Conservation (phyloP, 1,140 invertebrate genomes). For the Carposina sasakii region DNA sequence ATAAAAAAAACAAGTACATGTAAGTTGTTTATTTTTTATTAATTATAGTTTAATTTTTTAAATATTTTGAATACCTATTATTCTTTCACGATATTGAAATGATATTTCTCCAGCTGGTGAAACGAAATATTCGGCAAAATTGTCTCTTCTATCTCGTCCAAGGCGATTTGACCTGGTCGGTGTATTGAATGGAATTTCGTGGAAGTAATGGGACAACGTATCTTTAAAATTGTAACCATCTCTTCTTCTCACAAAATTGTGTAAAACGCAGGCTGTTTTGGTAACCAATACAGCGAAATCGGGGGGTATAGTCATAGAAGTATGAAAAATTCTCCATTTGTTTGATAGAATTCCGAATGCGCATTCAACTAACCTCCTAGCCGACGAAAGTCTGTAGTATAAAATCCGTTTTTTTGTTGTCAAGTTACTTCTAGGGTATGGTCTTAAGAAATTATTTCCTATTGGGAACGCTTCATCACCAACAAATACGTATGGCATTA, state of each 20-base stretch:
- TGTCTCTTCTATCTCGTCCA: not conserved
- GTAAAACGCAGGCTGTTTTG: constrained; percentile 28
- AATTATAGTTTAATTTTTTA: not conserved
- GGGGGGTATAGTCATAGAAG: constrained; percentile 18
- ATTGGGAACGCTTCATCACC: constrained; percentile 68
- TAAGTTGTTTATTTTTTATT: not conserved
- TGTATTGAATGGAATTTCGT: not conserved
- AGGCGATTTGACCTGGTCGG: not conserved
- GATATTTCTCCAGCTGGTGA: constrained; percentile 6
- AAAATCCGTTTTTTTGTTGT: constrained; percentile 39
- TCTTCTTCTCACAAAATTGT: constrained; percentile 25
- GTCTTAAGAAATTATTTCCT: constrained; percentile 40
- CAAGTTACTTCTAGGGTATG: constrained; percentile 28
- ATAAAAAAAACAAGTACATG: not conserved
- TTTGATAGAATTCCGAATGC: constrained; percentile 69
- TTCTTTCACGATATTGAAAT: constrained; percentile 5
- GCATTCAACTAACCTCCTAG: constrained; percentile 50
- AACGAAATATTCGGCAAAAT: constrained; percentile 11
- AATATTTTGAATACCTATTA: not conserved
- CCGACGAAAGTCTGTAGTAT: constrained; percentile 58
- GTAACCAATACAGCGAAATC: constrained; percentile 22
- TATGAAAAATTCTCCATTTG: constrained; percentile 30
- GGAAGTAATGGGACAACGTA: constrained; percentile 10
- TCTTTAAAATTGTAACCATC: constrained; percentile 14
- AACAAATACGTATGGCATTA: constrained; percentile 36